Evolutionary conservation across 2,113 vertebrate species (phyloP).

Genomic region (Motacilla tschutschensis): DNA sequence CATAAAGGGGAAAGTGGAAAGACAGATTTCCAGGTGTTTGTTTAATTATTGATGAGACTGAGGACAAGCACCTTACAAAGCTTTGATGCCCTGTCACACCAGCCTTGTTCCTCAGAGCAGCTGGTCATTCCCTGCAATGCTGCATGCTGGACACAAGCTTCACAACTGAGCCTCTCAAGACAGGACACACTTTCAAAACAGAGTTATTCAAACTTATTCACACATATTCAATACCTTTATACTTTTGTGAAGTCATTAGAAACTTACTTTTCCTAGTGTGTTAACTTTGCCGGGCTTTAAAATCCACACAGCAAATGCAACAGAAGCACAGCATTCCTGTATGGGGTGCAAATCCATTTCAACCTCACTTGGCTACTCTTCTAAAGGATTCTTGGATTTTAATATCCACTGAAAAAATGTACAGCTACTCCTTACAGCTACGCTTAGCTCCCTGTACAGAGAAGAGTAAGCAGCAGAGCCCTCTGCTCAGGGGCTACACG

Average conservation of each 20-base stretch:
- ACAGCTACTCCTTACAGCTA: not conserved
- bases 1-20: not conserved
- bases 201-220: not conserved
- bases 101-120: fast-evolving
- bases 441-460: not conserved
- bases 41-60: not conserved
- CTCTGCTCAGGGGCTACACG: not conserved
- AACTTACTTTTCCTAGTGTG: not conserved
- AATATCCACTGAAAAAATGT: not conserved
- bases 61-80: not conserved
- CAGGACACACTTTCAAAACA: not conserved
- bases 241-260: not conserved
- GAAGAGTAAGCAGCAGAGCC: not conserved
- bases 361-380: not conserved
- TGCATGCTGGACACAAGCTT: not conserved
- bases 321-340: not conserved
- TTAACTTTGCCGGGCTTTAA: not conserved
- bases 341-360: not conserved
- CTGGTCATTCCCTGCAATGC: fast-evolving
- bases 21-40: not conserved
- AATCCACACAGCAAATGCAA: not conserved
- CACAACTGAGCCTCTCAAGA: not conserved
- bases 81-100: not conserved
- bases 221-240: fast-evolving
- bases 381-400: not conserved